These are phyloP conservation scores for Sylvietta virens DNA, from an alignment of 2,113 vertebrate genomes.

Conservation along the genomic window DNA sequence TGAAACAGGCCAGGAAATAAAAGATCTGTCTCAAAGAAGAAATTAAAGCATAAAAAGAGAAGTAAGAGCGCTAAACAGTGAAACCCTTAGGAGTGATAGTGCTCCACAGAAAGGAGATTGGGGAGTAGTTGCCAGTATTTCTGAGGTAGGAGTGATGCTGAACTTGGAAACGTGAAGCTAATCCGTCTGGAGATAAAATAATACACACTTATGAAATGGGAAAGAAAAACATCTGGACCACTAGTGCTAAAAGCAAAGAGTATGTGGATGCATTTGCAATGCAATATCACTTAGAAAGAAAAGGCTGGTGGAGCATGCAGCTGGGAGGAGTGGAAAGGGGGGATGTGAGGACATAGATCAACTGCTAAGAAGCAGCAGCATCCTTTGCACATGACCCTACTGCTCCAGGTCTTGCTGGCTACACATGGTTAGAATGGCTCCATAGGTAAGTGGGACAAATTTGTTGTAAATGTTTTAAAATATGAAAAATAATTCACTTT, in stretches of 20 bases:
- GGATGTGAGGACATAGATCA: background rate
- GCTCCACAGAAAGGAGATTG: background rate
- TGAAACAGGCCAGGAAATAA: background rate
- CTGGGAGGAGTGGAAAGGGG: background rate
- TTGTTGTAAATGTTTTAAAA: background rate
- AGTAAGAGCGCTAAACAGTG: background rate
- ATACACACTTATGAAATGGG: background rate
- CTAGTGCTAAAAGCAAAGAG: background rate
- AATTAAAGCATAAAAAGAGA: background rate
- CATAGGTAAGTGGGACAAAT: background rate
- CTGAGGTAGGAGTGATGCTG: background rate
- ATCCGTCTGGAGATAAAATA: background rate
- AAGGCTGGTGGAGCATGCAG: background rate
- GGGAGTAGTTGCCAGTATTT: background rate
- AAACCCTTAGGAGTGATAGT: background rate
- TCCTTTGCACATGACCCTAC: background rate
- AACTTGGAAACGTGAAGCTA: background rate
- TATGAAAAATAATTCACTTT: background rate
- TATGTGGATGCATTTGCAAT: background rate
- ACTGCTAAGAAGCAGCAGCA: background rate
- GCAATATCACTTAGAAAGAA: background rate
- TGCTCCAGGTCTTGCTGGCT: background rate
- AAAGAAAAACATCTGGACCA: background rate
- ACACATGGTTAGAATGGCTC: background rate
- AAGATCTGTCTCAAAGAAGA: background rate